Evolutionary conservation across 2,888 invertebrate genomes (phyloP), one percentile per base, ranked within the genome.

Genomic region (Agrilus biguttatus): DNA sequence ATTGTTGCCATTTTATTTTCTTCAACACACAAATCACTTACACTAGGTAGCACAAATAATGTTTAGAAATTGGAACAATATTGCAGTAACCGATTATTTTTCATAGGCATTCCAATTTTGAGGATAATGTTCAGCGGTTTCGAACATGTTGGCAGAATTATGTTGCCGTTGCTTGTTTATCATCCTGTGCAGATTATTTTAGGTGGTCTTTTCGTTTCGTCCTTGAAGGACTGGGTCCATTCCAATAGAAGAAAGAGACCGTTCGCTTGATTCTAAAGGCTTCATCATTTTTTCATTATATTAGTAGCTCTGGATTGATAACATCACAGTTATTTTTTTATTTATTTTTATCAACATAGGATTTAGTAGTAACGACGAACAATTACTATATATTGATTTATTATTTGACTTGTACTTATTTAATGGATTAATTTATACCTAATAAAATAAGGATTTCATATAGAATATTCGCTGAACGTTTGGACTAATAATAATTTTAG

Each of bases 1-100:
- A 58, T 69, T 5, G 66, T 72, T 5, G 71, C 74, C 2, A 64
- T 72, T 13, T 62, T 74, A 37, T 75, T 73, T 57, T 75, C 74
- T 55, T 70, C 73, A 13, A 74, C 75, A 17, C 75, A 75, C 54
- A 75, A 75, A 57, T 74, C 74, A 19, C 58, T 75, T 33, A 75
- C 75, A 19, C 59, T 75, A 54, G 75, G 75, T 72, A 60, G 56
- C 39, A 40, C 32, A 19, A 14, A 3, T 4, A 36, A n/a, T 36
- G 36, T 10, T n/a, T 8, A 19, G 21, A 21, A 8, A 21, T 38
- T 17, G 37, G 19, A n/a, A 8, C 37, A 14, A 38, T 17, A 23
- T 8, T 17, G 8, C 8, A 4, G 14, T 38, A 19, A 38, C 17
- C 23, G 8, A 13, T 19, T 38, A 17, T 17, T 7, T 21, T 17